Base-by-base conservation (phyloP, 1,140 invertebrate species). In the Pemphigus obesinymphae region DNA sequence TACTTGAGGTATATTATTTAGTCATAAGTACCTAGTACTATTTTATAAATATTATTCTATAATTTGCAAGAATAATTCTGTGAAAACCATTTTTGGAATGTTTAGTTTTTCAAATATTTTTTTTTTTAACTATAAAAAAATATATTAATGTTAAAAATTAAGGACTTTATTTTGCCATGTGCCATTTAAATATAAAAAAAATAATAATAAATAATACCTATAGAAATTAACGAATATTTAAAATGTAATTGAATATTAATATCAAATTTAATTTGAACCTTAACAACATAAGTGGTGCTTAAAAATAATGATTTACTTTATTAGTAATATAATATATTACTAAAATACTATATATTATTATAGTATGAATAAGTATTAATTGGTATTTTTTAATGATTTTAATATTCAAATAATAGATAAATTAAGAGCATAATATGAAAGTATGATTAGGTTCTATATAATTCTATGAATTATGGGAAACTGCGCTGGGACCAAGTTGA, bases 401-500 rank as follows among this genome's bases (percentile, higher is more conserved):
- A 70, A 45, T 0, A 70, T 45, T 70, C n/a, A 5, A 26, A 26
- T n/a, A 34, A 66, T 37, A 70, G 11, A 43, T 68, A 20, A 72
- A 48, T 45, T 29, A 29, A 73, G 13, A 73, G 50, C 31, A n/a
- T 48, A 31, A 29, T 50, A 31, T 15, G 40, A 43, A 55, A 55
- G 0, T 50, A 45, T n/a, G 20, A 53, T 53, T 58, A 29, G 34
- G 31, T 17, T 3, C 17, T 31, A 31, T 31, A 34, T 20, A 50
- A 31, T 63, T 11, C 34, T 73, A 48, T 31, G 26, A 50, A 50
- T 73, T 31, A 73, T 50, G 70, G 45, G 70, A 50, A 73, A 72
- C 58, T 58, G 73, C 29, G 50, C 31, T 37, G 73, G 73, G 73
- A 76, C 73, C 73, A 76, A 76, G 58, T 31, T n/a, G 48, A 75